Evolutionary conservation across 1,140 invertebrate species (phyloP).

Genomic region (Caerostris extrusa): DNA sequence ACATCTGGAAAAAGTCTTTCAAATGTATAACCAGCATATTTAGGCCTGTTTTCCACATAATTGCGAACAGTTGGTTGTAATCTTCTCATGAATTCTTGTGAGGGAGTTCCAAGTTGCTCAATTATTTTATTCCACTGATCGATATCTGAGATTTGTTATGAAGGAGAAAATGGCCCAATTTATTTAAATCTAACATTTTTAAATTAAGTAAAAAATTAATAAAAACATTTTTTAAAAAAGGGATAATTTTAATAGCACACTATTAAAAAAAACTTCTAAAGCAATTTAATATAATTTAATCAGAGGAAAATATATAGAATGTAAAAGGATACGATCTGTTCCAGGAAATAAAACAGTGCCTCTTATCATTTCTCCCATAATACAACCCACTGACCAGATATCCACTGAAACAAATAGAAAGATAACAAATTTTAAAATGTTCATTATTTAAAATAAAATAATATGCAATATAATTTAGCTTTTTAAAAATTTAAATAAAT

Average conservation of each 20-base stretch:
- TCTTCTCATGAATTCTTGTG: slow-evolving; percentile 83
- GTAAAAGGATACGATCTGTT: slow-evolving; percentile 83
- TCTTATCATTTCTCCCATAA: slow-evolving; percentile 85
- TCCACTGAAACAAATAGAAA: slow-evolving; percentile 82
- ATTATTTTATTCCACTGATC: slow-evolving; percentile 85
- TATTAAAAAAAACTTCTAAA: too few relatives aligned
- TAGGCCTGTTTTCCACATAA: slow-evolving; percentile 84
- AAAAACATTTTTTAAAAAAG: not conserved
- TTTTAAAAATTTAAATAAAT: too few relatives aligned
- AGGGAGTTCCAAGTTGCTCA: slow-evolving; percentile 84
- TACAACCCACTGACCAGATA: slow-evolving; percentile 86
- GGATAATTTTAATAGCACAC: not conserved
- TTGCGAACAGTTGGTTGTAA: slow-evolving; percentile 84
- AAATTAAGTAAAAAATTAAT: too few relatives aligned
- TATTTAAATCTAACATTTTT: not conserved
- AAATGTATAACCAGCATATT: slow-evolving; percentile 81
- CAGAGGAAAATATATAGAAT: slow-evolving; percentile 13
- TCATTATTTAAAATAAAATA: not conserved
- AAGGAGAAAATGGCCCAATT: not conserved
- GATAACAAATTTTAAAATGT: not conserved
- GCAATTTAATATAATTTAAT: too few relatives aligned
- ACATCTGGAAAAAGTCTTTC: slow-evolving; percentile 84
- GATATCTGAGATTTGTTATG: slow-evolving; percentile 78
- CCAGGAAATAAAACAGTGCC: slow-evolving; percentile 85
- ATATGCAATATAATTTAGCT: too few relatives aligned